These are phyloP conservation scores for Lepisosteus osseus DNA, from an alignment of 2,113 vertebrate genomes.

Conservation along the genomic window DNA sequence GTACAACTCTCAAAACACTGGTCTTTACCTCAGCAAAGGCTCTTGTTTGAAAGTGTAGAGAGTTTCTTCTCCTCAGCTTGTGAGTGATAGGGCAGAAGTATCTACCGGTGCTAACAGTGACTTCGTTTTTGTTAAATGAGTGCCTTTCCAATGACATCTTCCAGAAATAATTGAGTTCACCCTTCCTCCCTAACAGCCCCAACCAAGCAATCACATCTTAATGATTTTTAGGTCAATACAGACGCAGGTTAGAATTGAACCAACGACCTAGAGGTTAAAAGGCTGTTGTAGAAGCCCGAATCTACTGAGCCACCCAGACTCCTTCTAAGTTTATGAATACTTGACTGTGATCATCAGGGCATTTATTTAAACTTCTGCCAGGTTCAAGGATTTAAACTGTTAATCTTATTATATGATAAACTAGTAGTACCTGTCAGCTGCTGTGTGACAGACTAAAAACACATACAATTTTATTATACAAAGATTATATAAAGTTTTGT, in stretches of 20 bases:
- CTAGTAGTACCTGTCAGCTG: no score
- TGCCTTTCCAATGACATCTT: conserved; percentile 25
- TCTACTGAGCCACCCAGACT: conserved; percentile 30
- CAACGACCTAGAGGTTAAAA: conserved; percentile 45
- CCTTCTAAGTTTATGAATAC: conserved; percentile 5
- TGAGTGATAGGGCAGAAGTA: conserved; percentile 20
- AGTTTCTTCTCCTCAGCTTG: conserved; percentile 21
- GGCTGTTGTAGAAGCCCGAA: conserved; percentile 31
- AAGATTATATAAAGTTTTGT: no score
- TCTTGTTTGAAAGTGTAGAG: not conserved
- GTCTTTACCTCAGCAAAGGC: no score
- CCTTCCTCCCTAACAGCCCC: conserved; percentile 27
- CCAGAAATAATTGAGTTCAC: conserved; percentile 12
- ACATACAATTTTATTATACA: no score
- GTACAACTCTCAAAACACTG: no score
- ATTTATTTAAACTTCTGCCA: no score
- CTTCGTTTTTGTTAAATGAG: conserved; percentile 19
- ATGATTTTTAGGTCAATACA: conserved; percentile 49
- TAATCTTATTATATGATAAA: no score
- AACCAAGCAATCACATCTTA: conserved; percentile 20
- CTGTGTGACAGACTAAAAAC: no score
- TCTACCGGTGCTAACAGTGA: conserved; percentile 17
- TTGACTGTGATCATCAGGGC: not conserved
- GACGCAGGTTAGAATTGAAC: conserved; percentile 27
- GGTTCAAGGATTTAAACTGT: no score